Conservation (phyloP, 2,888 invertebrate genomes). For the Tortricodes alternella region DNA sequence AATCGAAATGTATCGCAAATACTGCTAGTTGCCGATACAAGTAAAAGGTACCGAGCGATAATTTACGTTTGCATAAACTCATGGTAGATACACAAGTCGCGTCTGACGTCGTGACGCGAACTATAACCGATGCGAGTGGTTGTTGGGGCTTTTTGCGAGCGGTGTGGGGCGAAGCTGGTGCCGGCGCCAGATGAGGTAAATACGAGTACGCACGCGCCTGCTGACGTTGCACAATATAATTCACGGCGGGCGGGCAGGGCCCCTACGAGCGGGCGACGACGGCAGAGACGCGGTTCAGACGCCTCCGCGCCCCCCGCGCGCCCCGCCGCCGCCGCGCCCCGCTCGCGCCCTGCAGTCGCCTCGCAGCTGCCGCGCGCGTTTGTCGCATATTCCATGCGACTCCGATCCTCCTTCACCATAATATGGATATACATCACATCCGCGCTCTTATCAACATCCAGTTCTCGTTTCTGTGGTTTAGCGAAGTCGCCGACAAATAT, state of each 20-base stretch:
- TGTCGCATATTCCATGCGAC: constrained; percentile 78
- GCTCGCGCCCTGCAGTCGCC: constrained; percentile 64
- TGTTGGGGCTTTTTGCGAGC: constrained; percentile 42
- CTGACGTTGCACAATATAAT: constrained; percentile 71
- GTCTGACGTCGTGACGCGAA: too few relatives aligned
- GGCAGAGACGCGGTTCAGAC: constrained; percentile 69
- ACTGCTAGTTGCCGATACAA: too few relatives aligned
- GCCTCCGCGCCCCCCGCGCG: constrained; percentile 47
- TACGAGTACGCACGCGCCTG: constrained; percentile 65
- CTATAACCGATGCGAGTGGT: constrained; percentile 43
- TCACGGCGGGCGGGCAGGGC: constrained; percentile 60
- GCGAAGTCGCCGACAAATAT: constrained; percentile 77
- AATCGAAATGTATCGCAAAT: too few relatives aligned
- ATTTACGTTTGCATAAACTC: too few relatives aligned
- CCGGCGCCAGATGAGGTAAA: constrained; percentile 44
- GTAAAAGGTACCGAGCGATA: too few relatives aligned
- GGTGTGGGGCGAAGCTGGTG: constrained; percentile 19
- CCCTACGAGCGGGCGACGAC: constrained; percentile 42
- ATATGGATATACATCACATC: constrained; percentile 80
- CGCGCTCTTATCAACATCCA: constrained; percentile 76
- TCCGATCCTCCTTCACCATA: constrained; percentile 64
- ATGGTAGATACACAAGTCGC: too few relatives aligned
- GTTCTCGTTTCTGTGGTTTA: constrained; percentile 79
- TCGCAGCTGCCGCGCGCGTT: constrained; percentile 78
- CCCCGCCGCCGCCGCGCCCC: constrained; percentile 42